phyloP scores from a whole-genome alignment of 2,797 vertebrate species.

The Gorsachius magnificus region DNA sequence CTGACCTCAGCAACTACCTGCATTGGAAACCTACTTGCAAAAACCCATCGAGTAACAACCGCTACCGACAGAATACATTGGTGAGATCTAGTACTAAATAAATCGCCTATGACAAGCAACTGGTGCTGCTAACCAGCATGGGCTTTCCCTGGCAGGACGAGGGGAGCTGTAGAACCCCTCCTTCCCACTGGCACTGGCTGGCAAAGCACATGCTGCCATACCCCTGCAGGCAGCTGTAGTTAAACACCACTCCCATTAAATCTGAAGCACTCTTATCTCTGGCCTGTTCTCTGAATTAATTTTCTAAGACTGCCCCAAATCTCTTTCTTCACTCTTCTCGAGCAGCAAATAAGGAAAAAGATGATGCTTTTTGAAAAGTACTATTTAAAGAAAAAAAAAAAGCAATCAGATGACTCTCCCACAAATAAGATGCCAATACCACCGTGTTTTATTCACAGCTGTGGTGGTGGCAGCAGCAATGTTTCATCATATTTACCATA shows the following conservation, averaged over 20 bases:
- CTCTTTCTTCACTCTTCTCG: background rate
- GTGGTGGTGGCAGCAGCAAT: background rate
- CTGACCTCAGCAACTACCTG: background rate
- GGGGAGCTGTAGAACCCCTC: background rate
- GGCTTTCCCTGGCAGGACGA: background rate
- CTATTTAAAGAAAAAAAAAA: background rate
- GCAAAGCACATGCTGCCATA: background rate
- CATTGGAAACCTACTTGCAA: background rate
- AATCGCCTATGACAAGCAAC: background rate
- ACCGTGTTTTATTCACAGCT: background rate
- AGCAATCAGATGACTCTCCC: rapidly evolving
- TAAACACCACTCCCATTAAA: background rate
- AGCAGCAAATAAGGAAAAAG: background rate
- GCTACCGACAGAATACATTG: background rate
- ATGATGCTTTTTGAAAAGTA: background rate
- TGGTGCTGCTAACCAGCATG: background rate
- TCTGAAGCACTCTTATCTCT: background rate
- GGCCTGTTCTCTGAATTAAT: background rate
- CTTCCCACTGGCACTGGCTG: background rate
- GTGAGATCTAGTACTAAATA: background rate
- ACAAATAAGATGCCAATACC: background rate
- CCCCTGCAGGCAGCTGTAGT: background rate
- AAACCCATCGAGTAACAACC: background rate
- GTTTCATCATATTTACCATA: background rate
- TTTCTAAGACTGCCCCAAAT: background rate